These are phyloP conservation scores for Gymnothorax javanicus DNA, from an alignment of 2,797 vertebrate species.

Conservation along the genomic window DNA sequence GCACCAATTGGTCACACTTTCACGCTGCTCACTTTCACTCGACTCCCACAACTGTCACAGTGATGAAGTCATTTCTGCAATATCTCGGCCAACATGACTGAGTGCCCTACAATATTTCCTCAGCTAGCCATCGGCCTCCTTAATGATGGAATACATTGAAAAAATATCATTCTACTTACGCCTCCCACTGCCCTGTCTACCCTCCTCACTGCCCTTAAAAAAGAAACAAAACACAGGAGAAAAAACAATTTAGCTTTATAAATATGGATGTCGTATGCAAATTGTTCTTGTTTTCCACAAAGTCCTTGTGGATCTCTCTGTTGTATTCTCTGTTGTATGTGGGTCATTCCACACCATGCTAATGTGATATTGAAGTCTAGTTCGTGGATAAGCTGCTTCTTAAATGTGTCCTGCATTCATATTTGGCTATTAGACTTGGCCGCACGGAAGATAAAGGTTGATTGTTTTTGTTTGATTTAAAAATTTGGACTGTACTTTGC, in stretches of 20 bases:
- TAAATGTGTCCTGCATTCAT: background rate
- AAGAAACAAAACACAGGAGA: too few species aligned
- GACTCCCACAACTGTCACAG: constrained; percentile 74
- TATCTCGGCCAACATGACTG: too few species aligned
- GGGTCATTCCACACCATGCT: background rate
- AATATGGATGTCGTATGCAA: constrained; percentile 16
- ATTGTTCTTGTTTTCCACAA: background rate
- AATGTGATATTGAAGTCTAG: background rate
- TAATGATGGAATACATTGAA: constrained; percentile 62
- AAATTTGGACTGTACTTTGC: constrained; percentile 16
- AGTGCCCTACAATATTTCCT: constrained; percentile 69
- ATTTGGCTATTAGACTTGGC: background rate
- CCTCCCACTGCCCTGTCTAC: background rate
- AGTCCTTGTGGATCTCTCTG: background rate
- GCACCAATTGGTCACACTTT: constrained; percentile 83
- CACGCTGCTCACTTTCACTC: constrained; percentile 79
- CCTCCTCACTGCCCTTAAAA: background rate
- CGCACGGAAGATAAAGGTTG: constrained; percentile 1
- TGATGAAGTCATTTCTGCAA: constrained; percentile 49
- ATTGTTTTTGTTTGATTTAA: background rate
- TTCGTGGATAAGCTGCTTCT: background rate
- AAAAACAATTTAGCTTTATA: background rate
- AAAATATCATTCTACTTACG: too few species aligned
- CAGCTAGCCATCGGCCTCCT: constrained; percentile 55
- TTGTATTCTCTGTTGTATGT: constrained; percentile 24